phyloP scores from a whole-genome alignment of 1,140 invertebrate species.

The Bombus sibiricus region DNA sequence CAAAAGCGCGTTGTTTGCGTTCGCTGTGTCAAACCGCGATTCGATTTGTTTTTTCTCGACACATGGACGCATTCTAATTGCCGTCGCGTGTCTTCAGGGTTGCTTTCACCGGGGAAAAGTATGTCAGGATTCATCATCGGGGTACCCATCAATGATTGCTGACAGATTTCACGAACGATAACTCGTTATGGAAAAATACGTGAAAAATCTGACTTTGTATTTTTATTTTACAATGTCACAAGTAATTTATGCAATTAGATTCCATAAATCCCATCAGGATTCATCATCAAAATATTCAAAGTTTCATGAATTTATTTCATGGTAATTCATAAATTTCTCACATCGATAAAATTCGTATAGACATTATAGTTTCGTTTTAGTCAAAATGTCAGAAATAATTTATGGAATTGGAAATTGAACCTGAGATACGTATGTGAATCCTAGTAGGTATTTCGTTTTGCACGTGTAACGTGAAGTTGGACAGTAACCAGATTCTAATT shows the following conservation, averaged over 20 bases:
- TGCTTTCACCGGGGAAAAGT: background rate
- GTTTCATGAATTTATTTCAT: too few species aligned
- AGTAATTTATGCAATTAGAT: too few species aligned
- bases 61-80: conserved; percentile 18
- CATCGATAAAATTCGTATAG: background rate
- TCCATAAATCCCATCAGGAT: too few species aligned
- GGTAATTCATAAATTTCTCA: background rate
- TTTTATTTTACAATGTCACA: too few species aligned
- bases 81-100: conserved; percentile 1
- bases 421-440: too few species aligned
- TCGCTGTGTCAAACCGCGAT: conserved; percentile 7
- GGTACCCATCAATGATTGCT: background rate
- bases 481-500: background rate
- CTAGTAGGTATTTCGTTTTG: too few species aligned
- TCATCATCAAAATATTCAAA: too few species aligned
- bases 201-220: too few species aligned
- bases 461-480: background rate
- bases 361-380: too few species aligned
- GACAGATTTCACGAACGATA: background rate
- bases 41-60: conserved; percentile 14
- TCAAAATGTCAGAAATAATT: background rate
- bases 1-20: conserved; percentile 26
- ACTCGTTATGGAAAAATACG: too few species aligned
- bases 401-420: background rate
- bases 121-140: too few species aligned